Base-by-base conservation (phyloP, 2,113 vertebrate genomes). In the Oncorhynchus masou region DNA sequence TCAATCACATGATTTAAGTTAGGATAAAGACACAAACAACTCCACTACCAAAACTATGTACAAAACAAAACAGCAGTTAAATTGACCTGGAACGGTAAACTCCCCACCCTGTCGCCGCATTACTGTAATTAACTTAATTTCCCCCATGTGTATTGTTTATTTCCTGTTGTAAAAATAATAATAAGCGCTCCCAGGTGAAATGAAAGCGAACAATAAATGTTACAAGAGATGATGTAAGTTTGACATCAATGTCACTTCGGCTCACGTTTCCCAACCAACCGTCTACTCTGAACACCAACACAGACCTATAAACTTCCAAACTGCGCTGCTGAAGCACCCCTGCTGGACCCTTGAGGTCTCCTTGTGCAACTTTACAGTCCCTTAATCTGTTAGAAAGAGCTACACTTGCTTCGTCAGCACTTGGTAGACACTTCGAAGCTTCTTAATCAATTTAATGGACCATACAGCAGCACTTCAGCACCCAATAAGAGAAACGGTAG, bases 401-500 rank as follows among this genome's bases (percentile, higher is more conserved):
- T 24, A n/a, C 68, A 49, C 2, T 6, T 15, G 24, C 69, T 68
- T 73, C 13, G 73, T 71, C 60, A 45, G 51, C 0, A 6, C 71
- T 22, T 29, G 51, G n/a, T 51, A 68, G 51, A 54, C 16, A 19
- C 66, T 34, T 74, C 72, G 65, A 27, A 54, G 29, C 66, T 34
- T 74, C 72, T 65, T 39, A 64, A 64, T 31, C 6, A 73, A 45
- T 31, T 39, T 45, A 59, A 73, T 64, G 71, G 59, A 64, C 57
- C 24, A 8, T 45, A 9, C 39, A 64, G 12, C 11, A 73, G 45
- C 71, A 15, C n/a, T 24, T 78, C 75, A 39, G 13, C 39, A 71
- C 3, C 54, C 31, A 25, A 29, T 12, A 72, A 68, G 75, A 79
- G 15, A 19, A 77, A 73, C 48, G 48, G 48, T 16, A 70, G 77